phyloP scores from a whole-genome alignment of 2,888 invertebrate genomes.

The Drosophila nr. perissopoda region DNA sequence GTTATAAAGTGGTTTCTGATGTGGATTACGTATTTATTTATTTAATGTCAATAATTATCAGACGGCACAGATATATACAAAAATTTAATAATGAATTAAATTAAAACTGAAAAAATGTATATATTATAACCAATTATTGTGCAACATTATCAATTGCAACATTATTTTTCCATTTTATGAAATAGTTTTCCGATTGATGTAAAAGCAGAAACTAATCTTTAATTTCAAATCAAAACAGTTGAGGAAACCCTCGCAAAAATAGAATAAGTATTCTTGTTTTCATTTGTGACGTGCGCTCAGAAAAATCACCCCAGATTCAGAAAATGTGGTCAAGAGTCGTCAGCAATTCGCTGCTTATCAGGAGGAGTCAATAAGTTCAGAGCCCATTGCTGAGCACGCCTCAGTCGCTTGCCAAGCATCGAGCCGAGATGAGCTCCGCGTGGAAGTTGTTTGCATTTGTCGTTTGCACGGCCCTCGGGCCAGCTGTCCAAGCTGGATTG shows the following conservation, averaged over 20 bases:
- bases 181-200: not conserved
- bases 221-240: not conserved
- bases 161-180: not conserved
- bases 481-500: constrained; percentile 22
- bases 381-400: constrained; percentile 6
- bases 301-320: constrained; percentile 39
- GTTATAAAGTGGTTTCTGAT: not conserved
- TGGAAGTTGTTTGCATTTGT: constrained; percentile 14
- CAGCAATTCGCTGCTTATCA: constrained; percentile 50
- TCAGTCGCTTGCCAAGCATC: constrained; percentile 44
- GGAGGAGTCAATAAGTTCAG: constrained; percentile 49
- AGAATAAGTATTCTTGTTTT: not conserved
- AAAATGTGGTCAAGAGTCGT: constrained; percentile 13
- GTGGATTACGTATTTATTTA: not conserved
- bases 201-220: not conserved
- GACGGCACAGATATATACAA: not conserved
- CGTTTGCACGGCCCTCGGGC: constrained; percentile 13
- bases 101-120: too few species aligned
- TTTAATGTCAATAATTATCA: not conserved
- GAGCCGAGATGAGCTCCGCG: constrained; percentile 42
- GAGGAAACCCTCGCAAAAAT: constrained; percentile 20
- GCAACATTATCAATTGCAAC: not conserved
- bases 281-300: constrained; percentile 20
- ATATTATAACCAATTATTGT: not conserved
- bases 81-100: not conserved